Conservation (phyloP, 1,140 invertebrate genomes). For the Panagrolaimus sp. region DNA sequence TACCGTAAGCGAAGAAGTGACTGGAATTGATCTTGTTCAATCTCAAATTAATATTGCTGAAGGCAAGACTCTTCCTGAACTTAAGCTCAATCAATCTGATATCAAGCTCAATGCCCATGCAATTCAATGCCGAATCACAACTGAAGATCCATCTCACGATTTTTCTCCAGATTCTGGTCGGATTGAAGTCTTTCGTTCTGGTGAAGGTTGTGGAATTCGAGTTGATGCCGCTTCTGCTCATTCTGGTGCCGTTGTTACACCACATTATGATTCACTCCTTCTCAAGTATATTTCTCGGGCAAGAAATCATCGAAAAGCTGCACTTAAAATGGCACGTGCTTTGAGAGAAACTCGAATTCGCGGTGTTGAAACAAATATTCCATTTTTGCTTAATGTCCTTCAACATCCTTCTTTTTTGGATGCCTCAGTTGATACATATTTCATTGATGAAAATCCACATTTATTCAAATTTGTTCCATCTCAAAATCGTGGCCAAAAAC, state of each 20-base stretch:
- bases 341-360: constrained; percentile 90
- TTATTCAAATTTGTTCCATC: constrained; percentile 81
- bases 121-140: constrained; percentile 95
- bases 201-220: constrained; percentile 96
- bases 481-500: constrained; percentile 89
- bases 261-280: constrained; percentile 92
- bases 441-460: constrained; percentile 94
- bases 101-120: constrained; percentile 76
- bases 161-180: constrained; percentile 96
- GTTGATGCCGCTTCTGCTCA: constrained; percentile 90
- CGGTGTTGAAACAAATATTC: constrained; percentile 97
- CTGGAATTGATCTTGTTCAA: constrained; percentile 90
- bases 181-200: constrained; percentile 75
- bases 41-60: constrained; percentile 90
- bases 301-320: constrained; percentile 76
- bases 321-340: constrained; percentile 90
- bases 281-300: constrained; percentile 97
- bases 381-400: constrained; percentile 93
- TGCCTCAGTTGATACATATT: constrained; percentile 88
- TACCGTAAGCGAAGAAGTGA: constrained; percentile 96
- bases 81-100: constrained; percentile 81
- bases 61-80: constrained; percentile 82
- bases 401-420: constrained; percentile 91
- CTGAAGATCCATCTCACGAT: constrained; percentile 90
- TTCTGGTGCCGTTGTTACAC: constrained; percentile 89